Evolutionary conservation across 2,888 invertebrate species (phyloP).

Genomic region (Drosophila sordidula): DNA sequence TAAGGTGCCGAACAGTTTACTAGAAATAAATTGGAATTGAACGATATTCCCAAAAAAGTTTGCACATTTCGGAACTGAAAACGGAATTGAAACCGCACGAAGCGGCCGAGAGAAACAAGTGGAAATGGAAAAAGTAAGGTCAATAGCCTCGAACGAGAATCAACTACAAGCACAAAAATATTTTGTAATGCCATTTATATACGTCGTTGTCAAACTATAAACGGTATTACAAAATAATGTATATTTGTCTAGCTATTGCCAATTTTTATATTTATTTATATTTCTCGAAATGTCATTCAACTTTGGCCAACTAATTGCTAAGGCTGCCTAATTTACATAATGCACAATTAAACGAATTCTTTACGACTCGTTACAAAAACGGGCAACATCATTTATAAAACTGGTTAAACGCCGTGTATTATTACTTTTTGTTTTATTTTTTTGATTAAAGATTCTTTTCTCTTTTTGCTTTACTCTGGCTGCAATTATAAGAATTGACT

Average conservation of each 20-base stretch:
- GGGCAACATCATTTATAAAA: constrained; percentile 30
- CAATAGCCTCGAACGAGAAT: too few species aligned
- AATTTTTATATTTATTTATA: not conserved
- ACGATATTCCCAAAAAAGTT: not conserved
- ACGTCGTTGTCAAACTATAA: not conserved
- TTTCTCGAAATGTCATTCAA: constrained; percentile 46
- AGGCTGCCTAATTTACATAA: constrained; percentile 43
- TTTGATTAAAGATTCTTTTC: not conserved
- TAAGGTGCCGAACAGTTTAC: not conserved
- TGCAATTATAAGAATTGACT: constrained; percentile 36
- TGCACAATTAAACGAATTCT: constrained; percentile 28
- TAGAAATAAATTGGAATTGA: not conserved
- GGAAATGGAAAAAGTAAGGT: too few species aligned
- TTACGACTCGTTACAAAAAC: constrained; percentile 12
- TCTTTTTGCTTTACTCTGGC: constrained; percentile 7
- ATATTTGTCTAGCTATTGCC: not conserved
- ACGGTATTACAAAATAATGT: not conserved
- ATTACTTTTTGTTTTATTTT: not conserved
- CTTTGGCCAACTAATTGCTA: constrained; percentile 19
- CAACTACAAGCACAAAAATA: too few species aligned
- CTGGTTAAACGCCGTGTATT: constrained; percentile 34
- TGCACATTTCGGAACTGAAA: not conserved
- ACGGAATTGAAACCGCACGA: not conserved
- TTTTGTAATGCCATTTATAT: too few species aligned
- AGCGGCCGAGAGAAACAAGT: too few species aligned